Evolutionary conservation across 2,113 vertebrate genomes (phyloP), one percentile per base, ranked within the genome.

Genomic region (Amblyopsis rosae): DNA sequence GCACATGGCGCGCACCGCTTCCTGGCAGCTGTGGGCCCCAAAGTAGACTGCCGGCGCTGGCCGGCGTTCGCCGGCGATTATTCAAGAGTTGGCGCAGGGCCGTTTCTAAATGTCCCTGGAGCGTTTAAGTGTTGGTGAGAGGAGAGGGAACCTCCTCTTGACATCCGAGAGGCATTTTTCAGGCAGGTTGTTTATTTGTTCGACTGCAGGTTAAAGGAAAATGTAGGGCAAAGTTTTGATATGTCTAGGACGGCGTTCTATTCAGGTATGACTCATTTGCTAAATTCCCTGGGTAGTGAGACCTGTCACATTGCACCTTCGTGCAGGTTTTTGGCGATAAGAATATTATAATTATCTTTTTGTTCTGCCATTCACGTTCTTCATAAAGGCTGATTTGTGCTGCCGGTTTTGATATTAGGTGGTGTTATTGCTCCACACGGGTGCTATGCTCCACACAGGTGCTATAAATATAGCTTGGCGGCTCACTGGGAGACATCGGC

Each of bases 21-120:
- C 91, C 91, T 92, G 91, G 88, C 91, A 88, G 83, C 89, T 81
- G 84, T 26, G 79, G 72, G 79, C 80, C 35, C 79, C 82, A 77
- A 79, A 83, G 82, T 73, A 82, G 82, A 85, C 85, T 85, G 85
- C 82, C 81, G 85, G 76, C 50, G 50, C 82, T 63, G 83, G 84
- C 90, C 88, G 88, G 89, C 88, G 85, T 88, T 90, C 89, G 80
- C 80, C 88, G 88, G 90, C 80, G 91, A 90, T 92, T 90, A 91
- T 92, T 90, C 87, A 89, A 88, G 85, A 62, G 79, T 89, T 92
- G 90, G 91, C 26, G 26, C 85, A 90, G 86, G 86, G 80, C 81
- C 85, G 76, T 88, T 87, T 89, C 71, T 85, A 80, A 26, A 26
- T 26, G 68, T 84, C 79, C 76, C 79, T 65, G 26, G 73, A 84